Conservation (phyloP, 2,888 invertebrate genomes). For the Germaria angustata region DNA sequence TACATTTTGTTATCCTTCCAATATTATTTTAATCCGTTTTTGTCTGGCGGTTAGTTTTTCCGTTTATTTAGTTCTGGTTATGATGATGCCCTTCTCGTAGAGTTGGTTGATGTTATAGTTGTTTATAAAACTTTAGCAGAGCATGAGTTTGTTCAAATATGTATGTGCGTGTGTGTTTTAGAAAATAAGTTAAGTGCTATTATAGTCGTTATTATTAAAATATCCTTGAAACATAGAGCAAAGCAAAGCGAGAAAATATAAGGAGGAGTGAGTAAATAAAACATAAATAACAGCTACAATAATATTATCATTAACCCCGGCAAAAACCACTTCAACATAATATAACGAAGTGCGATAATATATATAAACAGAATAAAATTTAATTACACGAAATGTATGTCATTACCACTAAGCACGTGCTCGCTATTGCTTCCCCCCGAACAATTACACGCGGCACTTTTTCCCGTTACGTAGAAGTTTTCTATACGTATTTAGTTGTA, state of each 20-base stretch:
- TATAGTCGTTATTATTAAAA: conserved; percentile 49
- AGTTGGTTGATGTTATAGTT: conserved; percentile 16
- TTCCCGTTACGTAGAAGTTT: neutral
- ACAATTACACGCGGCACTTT: conserved; percentile 3
- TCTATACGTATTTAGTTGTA: neutral
- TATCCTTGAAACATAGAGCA: conserved; percentile 53
- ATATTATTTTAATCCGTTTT: conserved; percentile 51
- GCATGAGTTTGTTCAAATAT: neutral
- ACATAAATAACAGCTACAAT: conserved; percentile 45
- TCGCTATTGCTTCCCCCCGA: conserved; percentile 35
- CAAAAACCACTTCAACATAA: conserved; percentile 4
- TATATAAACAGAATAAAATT: conserved; percentile 61
- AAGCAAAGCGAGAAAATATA: conserved; percentile 6
- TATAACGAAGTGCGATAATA: conserved; percentile 59
- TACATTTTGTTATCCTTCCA: conserved; percentile 56
- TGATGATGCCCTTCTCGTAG: conserved; percentile 18
- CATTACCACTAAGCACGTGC: conserved; percentile 67
- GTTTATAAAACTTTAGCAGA: conserved; percentile 26
- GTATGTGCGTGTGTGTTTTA: conserved; percentile 24
- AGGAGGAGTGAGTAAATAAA: conserved; percentile 19
- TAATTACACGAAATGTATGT: conserved; percentile 66
- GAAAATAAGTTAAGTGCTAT: conserved; percentile 38
- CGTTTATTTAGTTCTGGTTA: conserved; percentile 40
- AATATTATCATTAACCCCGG: conserved; percentile 26
- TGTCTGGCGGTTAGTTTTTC: conserved; percentile 47